phyloP scores from a whole-genome alignment of 1,140 invertebrate genomes.

The Pseudomyrmex concolor region DNA sequence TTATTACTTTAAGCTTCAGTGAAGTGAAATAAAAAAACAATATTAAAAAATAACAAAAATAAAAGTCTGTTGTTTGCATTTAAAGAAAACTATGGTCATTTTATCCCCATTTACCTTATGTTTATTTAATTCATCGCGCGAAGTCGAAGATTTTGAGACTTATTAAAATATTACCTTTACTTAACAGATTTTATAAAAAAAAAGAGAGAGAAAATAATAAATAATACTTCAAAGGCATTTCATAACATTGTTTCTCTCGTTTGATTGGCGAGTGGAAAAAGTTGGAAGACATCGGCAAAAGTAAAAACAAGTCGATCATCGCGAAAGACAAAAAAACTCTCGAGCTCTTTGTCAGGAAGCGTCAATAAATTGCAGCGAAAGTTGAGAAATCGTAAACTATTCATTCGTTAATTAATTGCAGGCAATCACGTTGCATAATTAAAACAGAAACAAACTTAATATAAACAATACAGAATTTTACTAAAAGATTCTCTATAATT shows the following conservation, averaged over 20 bases:
- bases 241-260: neutral
- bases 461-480: too few species aligned
- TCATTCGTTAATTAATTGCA: slow-evolving; percentile 14
- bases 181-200: too few species aligned
- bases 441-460: slow-evolving; percentile 8
- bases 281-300: slow-evolving; percentile 13
- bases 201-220: neutral
- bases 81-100: too few species aligned
- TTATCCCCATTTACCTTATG: too few species aligned
- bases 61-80: too few species aligned
- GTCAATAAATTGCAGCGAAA: slow-evolving; percentile 30
- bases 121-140: neutral
- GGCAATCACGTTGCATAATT: slow-evolving; percentile 16
- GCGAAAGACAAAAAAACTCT: neutral
- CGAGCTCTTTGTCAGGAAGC: slow-evolving; percentile 19
- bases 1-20: too few species aligned
- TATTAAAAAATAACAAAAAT: too few species aligned
- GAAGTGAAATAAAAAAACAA: too few species aligned
- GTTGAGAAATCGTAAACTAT: slow-evolving; percentile 3
- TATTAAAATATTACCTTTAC: too few species aligned
- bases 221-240: slow-evolving; percentile 1
- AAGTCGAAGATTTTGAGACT: neutral
- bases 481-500: too few species aligned
- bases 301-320: neutral
- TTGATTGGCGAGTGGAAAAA: neutral